These are phyloP conservation scores for Catharus fuscescens DNA, from an alignment of 2,113 vertebrate genomes.

Conservation along the genomic window DNA sequence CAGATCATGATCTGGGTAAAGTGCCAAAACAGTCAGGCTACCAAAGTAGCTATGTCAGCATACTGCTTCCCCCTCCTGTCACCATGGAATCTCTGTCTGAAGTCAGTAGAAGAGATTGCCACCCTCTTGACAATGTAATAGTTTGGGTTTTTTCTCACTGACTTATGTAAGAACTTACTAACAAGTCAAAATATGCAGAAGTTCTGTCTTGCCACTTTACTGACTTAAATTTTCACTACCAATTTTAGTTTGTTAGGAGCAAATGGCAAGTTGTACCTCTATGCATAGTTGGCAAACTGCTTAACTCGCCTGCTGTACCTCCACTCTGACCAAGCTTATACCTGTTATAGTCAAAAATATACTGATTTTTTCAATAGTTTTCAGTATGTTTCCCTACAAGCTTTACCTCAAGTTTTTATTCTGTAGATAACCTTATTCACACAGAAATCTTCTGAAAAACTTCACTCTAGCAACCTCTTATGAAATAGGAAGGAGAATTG, in stretches of 20 bases:
- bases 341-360: neutral
- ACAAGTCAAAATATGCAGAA: neutral
- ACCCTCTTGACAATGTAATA: neutral
- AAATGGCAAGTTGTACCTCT: neutral
- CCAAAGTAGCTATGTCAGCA: slow-evolving; percentile 11
- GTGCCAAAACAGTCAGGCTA: neutral
- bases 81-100: neutral
- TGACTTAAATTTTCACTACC: neutral
- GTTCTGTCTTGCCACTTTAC: neutral
- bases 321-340: neutral
- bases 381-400: neutral
- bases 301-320: neutral
- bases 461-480: neutral
- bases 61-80: slow-evolving; percentile 3
- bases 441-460: neutral
- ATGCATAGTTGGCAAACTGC: neutral
- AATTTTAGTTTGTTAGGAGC: neutral
- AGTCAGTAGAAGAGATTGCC: neutral
- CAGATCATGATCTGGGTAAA: neutral
- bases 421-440: neutral
- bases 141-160: neutral
- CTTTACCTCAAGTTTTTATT: neutral
- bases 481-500: neutral
- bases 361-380: neutral
- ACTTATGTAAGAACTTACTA: neutral